Evolutionary conservation across 1,140 invertebrate genomes (phyloP).

Genomic region (Hetaerina americana): DNA sequence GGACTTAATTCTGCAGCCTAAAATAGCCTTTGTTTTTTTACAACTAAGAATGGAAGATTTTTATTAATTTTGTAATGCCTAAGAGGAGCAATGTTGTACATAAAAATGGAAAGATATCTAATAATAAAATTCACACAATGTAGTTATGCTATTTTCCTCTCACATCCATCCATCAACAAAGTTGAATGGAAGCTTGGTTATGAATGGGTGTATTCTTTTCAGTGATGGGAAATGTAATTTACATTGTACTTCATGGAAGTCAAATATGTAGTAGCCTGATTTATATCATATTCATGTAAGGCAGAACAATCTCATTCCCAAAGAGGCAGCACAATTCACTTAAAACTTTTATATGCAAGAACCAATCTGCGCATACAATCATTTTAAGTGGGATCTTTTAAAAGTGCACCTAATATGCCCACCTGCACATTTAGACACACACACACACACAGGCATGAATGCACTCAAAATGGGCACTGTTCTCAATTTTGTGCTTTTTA

Average conservation of each 20-base stretch:
- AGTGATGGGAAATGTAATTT: not conserved
- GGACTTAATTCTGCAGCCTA: not conserved
- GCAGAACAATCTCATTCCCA: not conserved
- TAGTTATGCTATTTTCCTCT: not conserved
- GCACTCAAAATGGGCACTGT: not conserved
- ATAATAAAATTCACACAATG: not conserved
- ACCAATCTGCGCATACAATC: not conserved
- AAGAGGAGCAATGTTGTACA: not conserved
- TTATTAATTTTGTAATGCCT: not conserved
- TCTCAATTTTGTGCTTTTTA: not conserved
- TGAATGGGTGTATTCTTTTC: not conserved
- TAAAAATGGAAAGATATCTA: not conserved
- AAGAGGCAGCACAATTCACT: not conserved
- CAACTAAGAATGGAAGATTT: not conserved
- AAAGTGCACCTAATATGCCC: not conserved
- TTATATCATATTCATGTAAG: not conserved
- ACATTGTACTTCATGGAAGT: not conserved
- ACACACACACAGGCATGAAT: not conserved
- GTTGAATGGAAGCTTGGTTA: not conserved
- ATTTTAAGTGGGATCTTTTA: not conserved
- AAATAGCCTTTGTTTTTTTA: not conserved
- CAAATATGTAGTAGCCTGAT: not conserved
- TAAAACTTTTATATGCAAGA: not conserved
- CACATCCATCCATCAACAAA: not conserved
- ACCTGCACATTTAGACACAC: too few species aligned